phyloP scores from a whole-genome alignment of 2,888 invertebrate genomes.

The Diarsia mendica region DNA sequence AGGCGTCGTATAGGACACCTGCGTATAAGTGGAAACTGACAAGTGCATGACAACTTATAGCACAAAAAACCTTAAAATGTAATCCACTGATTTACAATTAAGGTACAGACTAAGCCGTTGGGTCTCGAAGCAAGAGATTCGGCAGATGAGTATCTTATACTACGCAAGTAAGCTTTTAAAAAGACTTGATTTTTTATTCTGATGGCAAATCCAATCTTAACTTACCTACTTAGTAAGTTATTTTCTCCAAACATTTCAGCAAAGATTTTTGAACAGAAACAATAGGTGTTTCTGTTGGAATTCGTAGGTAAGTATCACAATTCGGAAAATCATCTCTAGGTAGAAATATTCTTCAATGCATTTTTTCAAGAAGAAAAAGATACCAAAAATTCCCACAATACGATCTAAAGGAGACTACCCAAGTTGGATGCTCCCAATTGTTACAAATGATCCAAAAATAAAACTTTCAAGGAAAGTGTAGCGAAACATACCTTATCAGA shows the following conservation, averaged over 20 bases:
- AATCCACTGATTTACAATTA: not conserved
- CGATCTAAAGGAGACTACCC: not conserved
- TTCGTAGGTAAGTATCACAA: not conserved
- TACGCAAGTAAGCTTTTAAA: not conserved
- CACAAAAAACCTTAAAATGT: not conserved
- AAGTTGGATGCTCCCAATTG: not conserved
- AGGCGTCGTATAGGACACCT: slow-evolving; percentile 8
- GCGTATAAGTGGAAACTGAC: not conserved
- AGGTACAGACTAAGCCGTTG: not conserved
- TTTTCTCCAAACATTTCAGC: not conserved
- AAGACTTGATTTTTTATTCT: not conserved
- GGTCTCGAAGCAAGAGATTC: not conserved
- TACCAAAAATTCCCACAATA: slow-evolving; percentile 22
- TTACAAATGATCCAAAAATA: slow-evolving; percentile 15
- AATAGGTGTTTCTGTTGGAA: not conserved
- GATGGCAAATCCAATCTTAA: not conserved
- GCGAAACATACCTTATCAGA: slow-evolving; percentile 67
- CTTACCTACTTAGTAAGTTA: not conserved
- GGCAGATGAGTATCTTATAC: not conserved
- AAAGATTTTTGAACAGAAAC: not conserved
- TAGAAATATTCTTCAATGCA: not conserved
- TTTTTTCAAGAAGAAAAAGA: not conserved
- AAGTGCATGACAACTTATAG: not conserved
- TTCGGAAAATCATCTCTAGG: slow-evolving; percentile 18
- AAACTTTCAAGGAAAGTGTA: slow-evolving; percentile 54